phyloP scores from a whole-genome alignment of 1,140 invertebrate genomes.

The Drosophila ironensis region DNA sequence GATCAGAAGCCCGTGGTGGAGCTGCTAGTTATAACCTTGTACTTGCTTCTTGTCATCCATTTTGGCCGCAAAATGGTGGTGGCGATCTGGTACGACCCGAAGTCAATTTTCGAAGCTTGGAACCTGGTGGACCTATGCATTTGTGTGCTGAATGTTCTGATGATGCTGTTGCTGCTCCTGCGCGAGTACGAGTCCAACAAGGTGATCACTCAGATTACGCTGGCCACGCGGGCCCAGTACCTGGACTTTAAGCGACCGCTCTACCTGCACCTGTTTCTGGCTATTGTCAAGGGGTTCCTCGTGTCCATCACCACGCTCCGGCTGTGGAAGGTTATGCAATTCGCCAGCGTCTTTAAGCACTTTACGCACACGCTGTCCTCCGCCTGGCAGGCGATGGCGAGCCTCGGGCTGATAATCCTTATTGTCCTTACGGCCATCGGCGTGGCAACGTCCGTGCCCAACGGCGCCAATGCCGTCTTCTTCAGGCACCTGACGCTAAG shows the following conservation, averaged over 20 bases:
- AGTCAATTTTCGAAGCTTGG: constrained; percentile 27
- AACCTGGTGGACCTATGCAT: constrained; percentile 57
- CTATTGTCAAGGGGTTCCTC: constrained; percentile 39
- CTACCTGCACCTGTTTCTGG: background rate
- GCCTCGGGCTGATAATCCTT: constrained; percentile 29
- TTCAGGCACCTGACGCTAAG: constrained; percentile 31
- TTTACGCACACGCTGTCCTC: constrained; percentile 51
- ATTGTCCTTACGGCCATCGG: constrained; percentile 46
- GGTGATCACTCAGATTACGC: constrained; percentile 13
- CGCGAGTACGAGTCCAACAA: background rate
- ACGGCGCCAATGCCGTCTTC: constrained; percentile 43
- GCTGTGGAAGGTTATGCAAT: constrained; percentile 69
- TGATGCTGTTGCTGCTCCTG: background rate
- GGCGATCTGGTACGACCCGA: constrained; percentile 39
- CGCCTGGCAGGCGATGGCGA: constrained; percentile 40
- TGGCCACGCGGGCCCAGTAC: constrained; percentile 26
- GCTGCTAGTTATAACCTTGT: constrained; percentile 3
- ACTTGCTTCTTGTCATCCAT: constrained; percentile 40
- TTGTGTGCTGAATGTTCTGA: constrained; percentile 21
- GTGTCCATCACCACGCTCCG: constrained; percentile 60
- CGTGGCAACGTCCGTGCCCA: constrained; percentile 47
- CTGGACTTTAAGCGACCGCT: constrained; percentile 31
- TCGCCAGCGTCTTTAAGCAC: constrained; percentile 59
- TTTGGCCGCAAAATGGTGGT: constrained; percentile 29
- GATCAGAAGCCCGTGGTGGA: background rate